phyloP scores from a whole-genome alignment of 2,888 invertebrate species.

The Meandrusa payeni region DNA sequence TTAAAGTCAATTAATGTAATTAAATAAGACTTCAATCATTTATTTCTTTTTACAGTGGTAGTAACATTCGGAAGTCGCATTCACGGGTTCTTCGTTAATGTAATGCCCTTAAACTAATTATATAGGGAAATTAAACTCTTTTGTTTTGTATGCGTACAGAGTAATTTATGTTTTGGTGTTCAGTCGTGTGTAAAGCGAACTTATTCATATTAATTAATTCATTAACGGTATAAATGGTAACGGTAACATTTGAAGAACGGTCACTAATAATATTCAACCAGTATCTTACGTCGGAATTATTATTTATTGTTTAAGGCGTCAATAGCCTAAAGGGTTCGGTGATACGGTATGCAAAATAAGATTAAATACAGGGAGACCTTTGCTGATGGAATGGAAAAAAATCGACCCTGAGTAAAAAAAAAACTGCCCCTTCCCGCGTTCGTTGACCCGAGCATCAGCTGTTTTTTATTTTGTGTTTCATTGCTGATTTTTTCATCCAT shows the following conservation, averaged over 20 bases:
- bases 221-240: background rate
- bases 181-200: background rate
- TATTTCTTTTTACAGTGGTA: conserved; percentile 6
- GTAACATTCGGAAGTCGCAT: conserved; percentile 10
- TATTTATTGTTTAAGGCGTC: too few relatives aligned
- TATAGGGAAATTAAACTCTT: conserved; percentile 9
- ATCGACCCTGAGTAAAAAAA: too few relatives aligned
- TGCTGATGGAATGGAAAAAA: too few relatives aligned
- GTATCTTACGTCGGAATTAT: background rate
- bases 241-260: background rate
- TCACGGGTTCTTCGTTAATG: conserved; percentile 14
- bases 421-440: too few relatives aligned
- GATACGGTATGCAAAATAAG: too few relatives aligned
- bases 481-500: too few relatives aligned
- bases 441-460: too few relatives aligned
- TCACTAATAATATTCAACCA: background rate
- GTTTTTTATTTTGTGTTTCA: too few relatives aligned
- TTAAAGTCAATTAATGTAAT: conserved; percentile 42
- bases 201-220: conserved; percentile 2
- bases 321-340: too few relatives aligned
- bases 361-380: too few relatives aligned
- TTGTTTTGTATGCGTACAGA: conserved; percentile 1
- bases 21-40: conserved; percentile 36
- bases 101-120: conserved; percentile 8
- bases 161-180: conserved; percentile 3